A percentile compares a stretch with the other conserved stretches of the same genome.
Evolutionary conservation across 2,797 vertebrate genomes (phyloP).

Genomic region (Anabas testudineus): DNA sequence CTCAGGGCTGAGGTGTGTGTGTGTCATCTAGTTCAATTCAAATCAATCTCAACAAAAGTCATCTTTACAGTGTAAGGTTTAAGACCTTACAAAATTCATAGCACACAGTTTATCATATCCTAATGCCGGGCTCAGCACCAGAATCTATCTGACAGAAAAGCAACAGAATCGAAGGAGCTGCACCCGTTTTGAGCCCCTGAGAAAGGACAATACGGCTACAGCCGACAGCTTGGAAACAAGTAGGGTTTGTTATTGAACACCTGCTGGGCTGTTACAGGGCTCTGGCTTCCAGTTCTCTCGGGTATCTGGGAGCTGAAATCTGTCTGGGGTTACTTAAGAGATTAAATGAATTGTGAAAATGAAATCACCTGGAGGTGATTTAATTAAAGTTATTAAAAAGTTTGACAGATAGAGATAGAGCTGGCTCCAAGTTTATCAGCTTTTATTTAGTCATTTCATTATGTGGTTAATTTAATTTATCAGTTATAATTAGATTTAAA

Average conservation of each 20-base stretch:
- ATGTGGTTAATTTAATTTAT: too few relatives aligned
- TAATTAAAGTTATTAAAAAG: constrained; percentile 15
- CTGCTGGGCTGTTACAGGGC: constrained; percentile 53
- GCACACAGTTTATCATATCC: too few relatives aligned
- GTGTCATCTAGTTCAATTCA: constrained; percentile 36
- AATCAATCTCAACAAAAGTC: too few relatives aligned
- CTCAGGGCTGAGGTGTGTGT: constrained; percentile 6
- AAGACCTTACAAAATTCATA: too few relatives aligned
- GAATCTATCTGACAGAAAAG: constrained; percentile 24
- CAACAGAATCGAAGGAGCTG: constrained; percentile 28
- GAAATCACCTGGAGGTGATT: constrained; percentile 39
- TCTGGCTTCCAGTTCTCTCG: constrained; percentile 28
- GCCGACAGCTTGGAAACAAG: constrained; percentile 53
- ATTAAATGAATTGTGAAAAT: constrained; percentile 41
- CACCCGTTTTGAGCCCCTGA: constrained; percentile 9
- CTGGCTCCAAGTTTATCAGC: not conserved
- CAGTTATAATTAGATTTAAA: not conserved
- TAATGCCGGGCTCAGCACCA: constrained; percentile 26
- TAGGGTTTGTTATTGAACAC: constrained; percentile 56
- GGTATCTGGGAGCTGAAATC: constrained; percentile 38
- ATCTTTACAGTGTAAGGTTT: too few relatives aligned
- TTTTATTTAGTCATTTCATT: too few relatives aligned
- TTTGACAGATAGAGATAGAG: constrained; percentile 3
- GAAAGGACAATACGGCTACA: constrained; percentile 51
- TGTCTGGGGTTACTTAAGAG: constrained; percentile 23